A percentile compares a stretch with the other conserved stretches of the same genome.
Conservation (phyloP, 1,140 invertebrate species). For the Andricus grossulariae region DNA sequence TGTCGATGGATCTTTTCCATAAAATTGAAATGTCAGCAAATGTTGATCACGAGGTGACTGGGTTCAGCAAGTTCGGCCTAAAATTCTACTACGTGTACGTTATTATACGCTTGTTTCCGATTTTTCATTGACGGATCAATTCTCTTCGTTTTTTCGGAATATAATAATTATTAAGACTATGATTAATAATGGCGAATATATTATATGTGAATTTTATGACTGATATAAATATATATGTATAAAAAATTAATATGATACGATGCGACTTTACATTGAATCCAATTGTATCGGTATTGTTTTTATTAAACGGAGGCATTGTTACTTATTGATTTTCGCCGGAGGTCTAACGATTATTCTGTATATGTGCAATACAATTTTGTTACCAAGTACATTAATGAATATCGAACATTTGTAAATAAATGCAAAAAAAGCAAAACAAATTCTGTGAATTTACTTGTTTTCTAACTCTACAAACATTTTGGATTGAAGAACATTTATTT, state of each 20-base stretch:
- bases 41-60: constrained; percentile 48
- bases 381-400: constrained; percentile 64
- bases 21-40: constrained; percentile 36
- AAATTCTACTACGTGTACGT: constrained; percentile 41
- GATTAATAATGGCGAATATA: constrained; percentile 45
- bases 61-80: constrained; percentile 48
- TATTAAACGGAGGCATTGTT: constrained; percentile 59
- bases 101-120: constrained; percentile 36
- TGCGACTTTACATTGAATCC: constrained; percentile 42
- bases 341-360: constrained; percentile 61
- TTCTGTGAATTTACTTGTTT: not conserved
- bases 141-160: constrained; percentile 32
- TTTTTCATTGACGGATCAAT: constrained; percentile 43
- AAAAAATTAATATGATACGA: constrained; percentile 38
- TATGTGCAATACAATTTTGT: constrained; percentile 69
- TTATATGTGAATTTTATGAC: constrained; percentile 52
- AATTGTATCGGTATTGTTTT: constrained; percentile 56
- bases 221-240: constrained; percentile 51
- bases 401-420: constrained; percentile 71
- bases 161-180: constrained; percentile 38
- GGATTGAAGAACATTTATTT: too few species aligned
- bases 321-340: constrained; percentile 59
- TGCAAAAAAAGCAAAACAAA: constrained; percentile 6
- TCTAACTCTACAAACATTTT: too few species aligned
- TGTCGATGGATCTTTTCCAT: not conserved